Evolutionary conservation across 1,140 invertebrate genomes (phyloP).

Genomic region (Drosophila burlai): DNA sequence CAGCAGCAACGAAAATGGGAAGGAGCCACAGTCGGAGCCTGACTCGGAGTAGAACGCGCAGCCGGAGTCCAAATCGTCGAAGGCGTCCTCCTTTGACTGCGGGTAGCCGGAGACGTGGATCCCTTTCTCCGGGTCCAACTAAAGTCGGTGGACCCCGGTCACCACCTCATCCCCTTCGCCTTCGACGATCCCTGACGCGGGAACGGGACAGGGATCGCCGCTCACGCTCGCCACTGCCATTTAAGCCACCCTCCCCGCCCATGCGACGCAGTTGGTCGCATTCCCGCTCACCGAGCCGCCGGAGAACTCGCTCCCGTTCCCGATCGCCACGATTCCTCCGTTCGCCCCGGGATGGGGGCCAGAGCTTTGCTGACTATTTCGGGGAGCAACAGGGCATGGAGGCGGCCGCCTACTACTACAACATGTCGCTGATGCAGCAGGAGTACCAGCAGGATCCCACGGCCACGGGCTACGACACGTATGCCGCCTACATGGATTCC

Average conservation of each 20-base stretch:
- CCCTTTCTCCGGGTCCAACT: constrained; percentile 41
- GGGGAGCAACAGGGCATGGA: constrained; percentile 57
- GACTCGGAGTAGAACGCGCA: constrained; percentile 63
- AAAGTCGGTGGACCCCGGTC: constrained; percentile 61
- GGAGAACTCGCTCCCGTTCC: constrained; percentile 38
- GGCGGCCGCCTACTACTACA: constrained; percentile 69
- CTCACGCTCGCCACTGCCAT: constrained; percentile 76
- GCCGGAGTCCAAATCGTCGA: constrained; percentile 53
- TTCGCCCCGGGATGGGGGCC: constrained; percentile 18
- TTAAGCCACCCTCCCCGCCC: constrained; percentile 80
- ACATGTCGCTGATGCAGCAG: constrained; percentile 67
- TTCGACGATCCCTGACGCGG: constrained; percentile 57
- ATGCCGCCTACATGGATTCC: constrained; percentile 71
- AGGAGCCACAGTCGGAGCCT: constrained; percentile 58
- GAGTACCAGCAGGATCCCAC: constrained; percentile 47
- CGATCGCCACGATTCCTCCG: constrained; percentile 33
- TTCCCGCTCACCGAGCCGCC: constrained; percentile 48
- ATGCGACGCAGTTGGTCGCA: constrained; percentile 73
- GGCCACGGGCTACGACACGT: constrained; percentile 58
- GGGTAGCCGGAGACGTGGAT: constrained; percentile 42
- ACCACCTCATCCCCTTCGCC: constrained; percentile 46
- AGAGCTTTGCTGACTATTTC: constrained; percentile 54
- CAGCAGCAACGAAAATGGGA: constrained; percentile 4
- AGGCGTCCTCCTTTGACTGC: constrained; percentile 25
- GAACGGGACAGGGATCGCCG: constrained; percentile 56